These are phyloP conservation scores for Platichthys flesus DNA, from an alignment of 2,113 vertebrate species.

Conservation along the genomic window DNA sequence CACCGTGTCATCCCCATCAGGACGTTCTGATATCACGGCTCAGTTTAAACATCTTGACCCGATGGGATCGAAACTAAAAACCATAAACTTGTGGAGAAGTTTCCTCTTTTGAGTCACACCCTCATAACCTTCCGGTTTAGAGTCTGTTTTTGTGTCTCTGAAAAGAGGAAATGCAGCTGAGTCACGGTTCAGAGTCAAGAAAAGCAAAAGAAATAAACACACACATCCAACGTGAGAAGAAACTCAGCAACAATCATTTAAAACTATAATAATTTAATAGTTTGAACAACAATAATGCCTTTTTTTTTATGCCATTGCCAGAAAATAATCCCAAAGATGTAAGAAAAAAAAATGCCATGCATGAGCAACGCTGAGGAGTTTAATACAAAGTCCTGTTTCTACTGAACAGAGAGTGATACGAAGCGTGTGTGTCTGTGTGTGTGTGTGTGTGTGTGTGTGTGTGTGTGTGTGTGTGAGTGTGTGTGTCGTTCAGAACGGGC, in stretches of 20 bases:
- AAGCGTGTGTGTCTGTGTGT: conserved; percentile 25
- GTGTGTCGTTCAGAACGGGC: neutral
- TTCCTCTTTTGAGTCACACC: no score
- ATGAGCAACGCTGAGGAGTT: conserved; percentile 71
- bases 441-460: neutral
- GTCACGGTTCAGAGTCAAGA: no score
- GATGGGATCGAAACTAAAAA: no score
- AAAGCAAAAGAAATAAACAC: conserved; percentile 10
- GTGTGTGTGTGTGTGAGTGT: neutral
- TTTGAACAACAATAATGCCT: conserved; percentile 73
- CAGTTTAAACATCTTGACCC: no score
- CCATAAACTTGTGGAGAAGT: no score
- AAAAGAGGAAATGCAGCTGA: no score
- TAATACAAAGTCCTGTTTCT: conserved; percentile 64
- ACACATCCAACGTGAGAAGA: conserved; percentile 51
- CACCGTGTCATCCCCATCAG: no score
- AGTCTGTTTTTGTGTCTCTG: no score
- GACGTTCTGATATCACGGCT: no score
- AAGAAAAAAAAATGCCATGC: conserved; percentile 79
- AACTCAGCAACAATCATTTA: conserved; percentile 55
- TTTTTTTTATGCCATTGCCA: conserved; percentile 51
- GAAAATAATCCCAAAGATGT: conserved; percentile 65
- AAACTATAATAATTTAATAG: conserved; percentile 67
- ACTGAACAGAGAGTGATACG: conserved; percentile 48
- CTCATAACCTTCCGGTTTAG: no score